Evolutionary conservation across 2,113 vertebrate species (phyloP), one percentile per base, ranked within the genome.

Genomic region (Myotis davidii): DNA sequence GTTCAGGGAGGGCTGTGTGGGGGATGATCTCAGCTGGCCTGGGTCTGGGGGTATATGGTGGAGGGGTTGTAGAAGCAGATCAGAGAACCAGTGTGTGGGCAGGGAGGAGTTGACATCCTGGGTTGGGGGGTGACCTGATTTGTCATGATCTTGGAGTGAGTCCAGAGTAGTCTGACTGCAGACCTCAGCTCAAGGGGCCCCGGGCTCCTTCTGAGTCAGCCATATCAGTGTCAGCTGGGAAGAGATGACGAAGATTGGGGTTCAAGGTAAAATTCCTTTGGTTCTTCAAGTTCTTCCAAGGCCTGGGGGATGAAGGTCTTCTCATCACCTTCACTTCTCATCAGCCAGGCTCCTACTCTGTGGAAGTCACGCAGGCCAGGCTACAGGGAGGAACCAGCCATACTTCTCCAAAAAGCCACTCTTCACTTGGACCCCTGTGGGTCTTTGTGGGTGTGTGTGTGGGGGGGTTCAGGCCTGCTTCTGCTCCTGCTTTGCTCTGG

Each of bases 241-340:
- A 54, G n/a, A n/a, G 29, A 81, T 77, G 91, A 88, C 20, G 73
- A 76, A 7, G 81, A 69, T 23, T 39, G 39, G 48, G 39, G 64
- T 83, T 92, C 90, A 95, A 90, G 96, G 95, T 85, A 27, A 95
- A 90, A 94, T 89, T 85, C 65, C 74, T 87, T 65, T 78, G 89
- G 39, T 70, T 86, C n/a, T 87, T 76, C 48, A 54, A 54, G 21
- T 93, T 69, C 65, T n/a, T 50, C 37, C 92, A 91, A 93, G 78
- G 73, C 14, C 78, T 9, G 48, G 16, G 23, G 45, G 14, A 34
- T 72, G 61, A 77, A 91, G 85, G 17, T 11, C 20, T 87, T 61
- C 50, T 56, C 48, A 12, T 64, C 32, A 11, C 10, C 61, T 23
- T 25, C 3, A 29, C 29, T 34, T 77, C 42, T 50, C 42, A 20